Evolutionary conservation across 2,888 invertebrate genomes (phyloP), one percentile per base, ranked within the genome.

Genomic region (Drosophila bunnanda): DNA sequence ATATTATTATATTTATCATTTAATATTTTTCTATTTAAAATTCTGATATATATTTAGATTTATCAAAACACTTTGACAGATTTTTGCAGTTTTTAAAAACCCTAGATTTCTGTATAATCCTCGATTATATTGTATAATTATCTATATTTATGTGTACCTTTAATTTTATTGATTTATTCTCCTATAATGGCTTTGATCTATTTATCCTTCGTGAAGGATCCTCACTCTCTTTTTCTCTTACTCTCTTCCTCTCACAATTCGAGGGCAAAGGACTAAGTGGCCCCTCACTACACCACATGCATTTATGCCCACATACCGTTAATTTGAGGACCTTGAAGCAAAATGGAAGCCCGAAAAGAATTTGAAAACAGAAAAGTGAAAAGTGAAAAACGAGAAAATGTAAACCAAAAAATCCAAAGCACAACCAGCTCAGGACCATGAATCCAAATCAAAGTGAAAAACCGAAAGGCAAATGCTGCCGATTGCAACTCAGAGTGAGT

Each of bases 291-390:
- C 34, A 28, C 46, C 58, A 52, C 10, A 46, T 43, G 56, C 36
- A 22, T 28, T n/a, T 6, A 38, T 43, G 13, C 20, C 9, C 30
- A 25, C 36, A 32, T 65, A n/a, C 38, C 30, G 44, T 32, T 34
- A 53, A 52, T 39, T 12, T 22, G 36, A 41, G 53, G n/a, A 68
- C 48, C 54, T 61, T 70, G 70, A 15, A 28, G 7, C 41, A 59
- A 69, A 69, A 68, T 53, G 34, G 53, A 52, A 68, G 13, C 25
- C 68, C 68, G n/a, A 46, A 68, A 65, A 61, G 39, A 48, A 60
- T 48, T 48, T 12, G 12, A 60, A 62, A 46, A 46, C 13, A 15
- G 30, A 28, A 50, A 53, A 22, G 17, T 3, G 2, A 13, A 54
- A 32, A 25, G 38, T 1, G 15, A 59, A 38, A 34, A 25, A 32